Evolutionary conservation across 2,797 vertebrate species (phyloP).

Genomic region (Bradypodion ventrale): DNA sequence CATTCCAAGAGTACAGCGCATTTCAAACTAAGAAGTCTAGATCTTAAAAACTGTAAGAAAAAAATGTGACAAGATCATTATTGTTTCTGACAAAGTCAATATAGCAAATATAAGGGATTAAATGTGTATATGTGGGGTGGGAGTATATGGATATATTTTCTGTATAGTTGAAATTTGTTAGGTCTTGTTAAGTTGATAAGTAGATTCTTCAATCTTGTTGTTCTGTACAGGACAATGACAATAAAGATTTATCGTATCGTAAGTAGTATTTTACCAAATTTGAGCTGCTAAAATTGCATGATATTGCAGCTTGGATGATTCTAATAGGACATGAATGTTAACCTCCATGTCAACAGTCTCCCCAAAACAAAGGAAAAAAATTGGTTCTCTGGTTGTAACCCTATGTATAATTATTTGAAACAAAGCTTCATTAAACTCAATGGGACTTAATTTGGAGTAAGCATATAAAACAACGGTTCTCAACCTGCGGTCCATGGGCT

Average conservation of each 20-base stretch:
- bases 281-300: neutral
- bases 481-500: no score
- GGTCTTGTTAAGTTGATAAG: no score
- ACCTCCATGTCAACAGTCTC: neutral
- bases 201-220: no score
- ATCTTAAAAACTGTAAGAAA: slow-evolving; percentile 2
- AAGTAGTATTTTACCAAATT: neutral
- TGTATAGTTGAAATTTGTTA: no score
- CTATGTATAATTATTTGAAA: neutral
- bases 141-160: no score
- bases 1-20: rapidly evolving
- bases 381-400: neutral
- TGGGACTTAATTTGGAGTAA: neutral
- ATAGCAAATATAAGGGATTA: no score
- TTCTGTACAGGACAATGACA: no score
- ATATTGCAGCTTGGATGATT: neutral
- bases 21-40: rapidly evolving
- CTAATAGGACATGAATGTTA: neutral
- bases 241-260: no score
- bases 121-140: no score
- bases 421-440: neutral
- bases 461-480: neutral
- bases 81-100: neutral
- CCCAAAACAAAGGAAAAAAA: neutral
- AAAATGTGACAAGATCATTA: neutral